Base-by-base conservation (phyloP, 92 coral and sea anemone genomes). In the Porites evermanni region DNA sequence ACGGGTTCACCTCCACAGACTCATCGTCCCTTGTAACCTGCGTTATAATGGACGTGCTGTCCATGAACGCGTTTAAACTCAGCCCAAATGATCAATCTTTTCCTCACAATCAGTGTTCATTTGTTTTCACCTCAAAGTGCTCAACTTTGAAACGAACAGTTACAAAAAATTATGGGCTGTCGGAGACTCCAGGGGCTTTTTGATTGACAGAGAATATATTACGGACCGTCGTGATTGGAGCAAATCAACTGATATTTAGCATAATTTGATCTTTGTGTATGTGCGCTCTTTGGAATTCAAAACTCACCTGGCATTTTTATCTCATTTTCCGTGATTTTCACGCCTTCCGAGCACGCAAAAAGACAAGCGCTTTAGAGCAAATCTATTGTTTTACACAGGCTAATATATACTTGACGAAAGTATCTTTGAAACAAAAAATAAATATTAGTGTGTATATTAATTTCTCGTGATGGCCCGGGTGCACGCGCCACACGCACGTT, bases 11-110 rank as follows among this genome's bases (percentile, higher is more conserved):
- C 86, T 93, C 98, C 88, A 90, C 69, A 14, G 94, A 71, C 75
- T 97, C 99, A 47, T 97, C 99, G 20, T 97, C 99, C 89, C 93
- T 92, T 90, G 87, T 97, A 61, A 97, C 99, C 87, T 97, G 99
- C 79, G 99, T 97, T 78, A 97, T 97, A 83, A 97, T 97, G 96
- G 99, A 97, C 95, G 93, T 97, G 91, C 92, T 97, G 98, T 97
- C 99, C 99, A 97, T 97, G 80, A 92, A 67, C 79, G 76, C 84
- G 77, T 85, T 73, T 83, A 83, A 73, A 83, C 79, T 73, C 73
- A 83, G 80, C 87, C 73, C 87, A 65, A 83, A 64, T 64, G 64
- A 47, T 83, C 65, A 24, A 38, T 61, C 44, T 74, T 75, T 59
- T 56, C 53, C 17, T 44, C 47, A 60, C 86, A 83, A 74, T 74